Base-by-base conservation (phyloP, 2,888 invertebrate species). In the Hydriomena furcata region DNA sequence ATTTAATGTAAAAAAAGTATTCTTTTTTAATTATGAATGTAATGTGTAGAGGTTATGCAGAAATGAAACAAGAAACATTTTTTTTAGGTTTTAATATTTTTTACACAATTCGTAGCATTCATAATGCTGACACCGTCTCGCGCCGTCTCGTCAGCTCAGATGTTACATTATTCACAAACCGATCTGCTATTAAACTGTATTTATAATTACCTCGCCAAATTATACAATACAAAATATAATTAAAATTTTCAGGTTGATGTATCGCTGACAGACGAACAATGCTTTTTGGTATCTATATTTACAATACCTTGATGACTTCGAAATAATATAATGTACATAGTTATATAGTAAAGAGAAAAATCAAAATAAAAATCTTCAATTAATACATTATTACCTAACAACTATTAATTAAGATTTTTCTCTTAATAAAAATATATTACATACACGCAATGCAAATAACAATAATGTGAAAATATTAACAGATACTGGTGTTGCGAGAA, bases 101-200 rank as follows among this genome's bases (percentile, higher is more conserved):
- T 91, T 91, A 91, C 91, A 91, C 91, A 91, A 91, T 91, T 89
- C 79, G 90, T 90, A 91, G 91, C 91, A 91, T 91, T 91, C 86
- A 90, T 89, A 91, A 91, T 91, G 91, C 91, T 84, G 89, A 87
- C 90, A 87, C 72, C 76, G 71, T 70, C 79, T 67, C 70, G 65
- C 64, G 61, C 57, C 78, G 78, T 76, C 77, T 74, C 76, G 81
- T 72, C 89, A 83, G 86, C 87, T 66, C 45, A 27, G 49, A 35
- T 55, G 57, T 49, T 56, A 51, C 21, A 44, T 17, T 17, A 38
- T 37, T 52, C 47, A 71, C 70, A 75, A 77, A 78, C 76, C 79
- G 67, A 76, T 73, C 74, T 66, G 76, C 73, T 77, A 78, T 76
- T 71, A 62, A 66, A 65, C n/a, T 55, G 66, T 64, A 58, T 63